Conservation (phyloP, 1,140 invertebrate species). For the Meloidogyne floridensis region DNA sequence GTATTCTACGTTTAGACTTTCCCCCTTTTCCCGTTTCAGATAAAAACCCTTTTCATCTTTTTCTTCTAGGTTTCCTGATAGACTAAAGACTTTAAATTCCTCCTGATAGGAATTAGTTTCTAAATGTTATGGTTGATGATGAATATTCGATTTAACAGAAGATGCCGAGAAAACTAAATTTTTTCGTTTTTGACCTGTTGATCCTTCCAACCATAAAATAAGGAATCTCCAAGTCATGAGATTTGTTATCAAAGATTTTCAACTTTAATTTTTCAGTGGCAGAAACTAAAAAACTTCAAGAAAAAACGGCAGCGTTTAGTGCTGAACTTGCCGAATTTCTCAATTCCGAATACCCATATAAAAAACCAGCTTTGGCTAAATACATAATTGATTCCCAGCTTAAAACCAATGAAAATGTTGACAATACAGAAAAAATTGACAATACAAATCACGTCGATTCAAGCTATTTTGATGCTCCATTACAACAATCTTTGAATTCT, state of each 20-base stretch:
- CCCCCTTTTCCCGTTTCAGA: no score
- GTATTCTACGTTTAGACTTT: no score
- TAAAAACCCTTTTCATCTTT: no score
- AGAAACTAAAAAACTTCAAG: slow-evolving; percentile 15
- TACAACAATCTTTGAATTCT: neutral
- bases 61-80: no score
- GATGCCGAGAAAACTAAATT: no score
- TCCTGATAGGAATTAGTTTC: no score
- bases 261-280: slow-evolving; percentile 10
- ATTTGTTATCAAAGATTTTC: neutral
- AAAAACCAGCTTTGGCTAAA: neutral
- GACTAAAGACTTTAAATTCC: no score
- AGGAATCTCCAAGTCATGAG: no score
- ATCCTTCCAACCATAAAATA: no score
- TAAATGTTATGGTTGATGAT: no score
- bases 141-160: no score
- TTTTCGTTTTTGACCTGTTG: no score
- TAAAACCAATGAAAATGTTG: neutral
- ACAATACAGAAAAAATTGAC: neutral
- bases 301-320: neutral
- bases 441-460: slow-evolving; percentile 4
- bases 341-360: neutral
- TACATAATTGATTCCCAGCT: neutral
- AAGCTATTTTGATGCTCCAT: neutral
- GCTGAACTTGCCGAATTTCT: slow-evolving; percentile 15